Evolutionary conservation across 2,888 invertebrate genomes (phyloP), one percentile per base, ranked within the genome.

Genomic region (Stratiomys singularior): DNA sequence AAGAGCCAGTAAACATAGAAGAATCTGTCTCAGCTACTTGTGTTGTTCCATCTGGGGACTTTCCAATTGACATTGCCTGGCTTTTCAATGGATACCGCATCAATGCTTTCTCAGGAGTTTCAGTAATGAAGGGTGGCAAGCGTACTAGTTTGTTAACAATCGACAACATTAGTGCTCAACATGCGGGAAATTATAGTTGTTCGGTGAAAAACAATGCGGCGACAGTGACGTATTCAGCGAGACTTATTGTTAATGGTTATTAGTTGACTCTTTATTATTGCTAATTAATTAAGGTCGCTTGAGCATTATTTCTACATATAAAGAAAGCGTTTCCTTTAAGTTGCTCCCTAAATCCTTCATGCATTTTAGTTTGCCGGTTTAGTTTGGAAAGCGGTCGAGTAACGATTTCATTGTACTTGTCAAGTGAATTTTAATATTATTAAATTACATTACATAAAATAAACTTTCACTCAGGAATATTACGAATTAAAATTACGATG

Each of bases 161-260:
- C 82, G 89, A 89, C 84, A 87, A 89, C 7, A 89, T 90, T 56
- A 86, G 89, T 78, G 89, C 89, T 1, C 86, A 88, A 79, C 90
- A 91, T 83, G 89, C 89, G 63, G 93, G 93, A 66, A 88, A 90
- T 81, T 94, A 93, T 85, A 93, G 92, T 80, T 94, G 94, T 85
- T 89, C 90, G 80, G 93, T 90, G 37, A 87, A 87, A 83, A 94
- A 94, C 86, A 86, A 87, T 80, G 92, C 91, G 66, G 93, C 92
- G 76, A 44, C 84, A 0, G 85, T 89, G 71, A 89, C 89, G 47
- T 89, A 90, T 83, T 89, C 90, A 77, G 90, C 91, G 81, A 87
- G 89, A 85, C 85, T 91, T 83, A 87, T 91, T 85, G 89, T 92
- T 84, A 90, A 90, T 89, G 89, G 91, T 87, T n/a, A n/a, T n/a